A percentile compares a stretch with the other conserved stretches of the same genome.
Evolutionary conservation across 2,113 vertebrate genomes (phyloP).

Genomic region (Gopherus evgoodei): DNA sequence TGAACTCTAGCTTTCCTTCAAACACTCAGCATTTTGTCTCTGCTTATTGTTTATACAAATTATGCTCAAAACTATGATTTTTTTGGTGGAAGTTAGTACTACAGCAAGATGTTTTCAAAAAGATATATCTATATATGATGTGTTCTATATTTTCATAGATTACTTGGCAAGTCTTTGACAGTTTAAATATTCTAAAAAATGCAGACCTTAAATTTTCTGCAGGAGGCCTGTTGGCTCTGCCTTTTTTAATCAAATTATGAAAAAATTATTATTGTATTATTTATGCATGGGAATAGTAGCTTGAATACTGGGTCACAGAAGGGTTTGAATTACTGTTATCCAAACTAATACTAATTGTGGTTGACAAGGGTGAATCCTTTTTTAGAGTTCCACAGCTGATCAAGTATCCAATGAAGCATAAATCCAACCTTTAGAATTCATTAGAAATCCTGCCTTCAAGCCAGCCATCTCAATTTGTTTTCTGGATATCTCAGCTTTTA

Average conservation of each 20-base stretch:
- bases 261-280: background rate
- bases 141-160: constrained; percentile 20
- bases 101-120: constrained; percentile 17
- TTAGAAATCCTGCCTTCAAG: constrained; percentile 31
- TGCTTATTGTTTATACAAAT: background rate
- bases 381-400: constrained; percentile 20
- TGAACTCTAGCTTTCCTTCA: background rate
- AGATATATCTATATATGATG: background rate
- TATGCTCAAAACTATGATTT: constrained; percentile 6
- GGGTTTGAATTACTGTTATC: constrained; percentile 9
- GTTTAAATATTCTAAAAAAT: constrained; percentile 41
- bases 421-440: constrained; percentile 10
- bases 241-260: constrained; percentile 6
- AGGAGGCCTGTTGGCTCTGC: background rate
- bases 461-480: constrained; percentile 47
- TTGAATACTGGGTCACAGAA: background rate
- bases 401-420: constrained; percentile 36
- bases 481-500: constrained; percentile 13
- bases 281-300: background rate
- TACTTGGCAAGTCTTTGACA: constrained; percentile 24
- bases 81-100: background rate
- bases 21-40: background rate
- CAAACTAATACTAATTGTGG: constrained; percentile 25
- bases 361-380: constrained; percentile 30
- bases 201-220: background rate